Evolutionary conservation across 2,888 invertebrate genomes (phyloP).

Genomic region (Parelbella ahira): DNA sequence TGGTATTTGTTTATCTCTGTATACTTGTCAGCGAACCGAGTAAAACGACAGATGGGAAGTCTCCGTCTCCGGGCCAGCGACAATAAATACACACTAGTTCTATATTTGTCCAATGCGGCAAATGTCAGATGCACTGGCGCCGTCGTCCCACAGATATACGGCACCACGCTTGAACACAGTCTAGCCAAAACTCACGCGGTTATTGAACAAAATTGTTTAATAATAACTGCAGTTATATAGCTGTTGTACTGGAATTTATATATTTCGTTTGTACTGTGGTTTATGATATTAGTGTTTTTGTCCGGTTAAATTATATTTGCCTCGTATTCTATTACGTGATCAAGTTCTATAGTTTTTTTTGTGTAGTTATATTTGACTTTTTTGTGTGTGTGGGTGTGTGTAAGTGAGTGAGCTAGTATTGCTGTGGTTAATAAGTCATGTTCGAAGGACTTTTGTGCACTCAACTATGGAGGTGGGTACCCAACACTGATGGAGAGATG

Average conservation of each 20-base stretch:
- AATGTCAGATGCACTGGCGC: constrained; percentile 39
- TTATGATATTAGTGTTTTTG: no score
- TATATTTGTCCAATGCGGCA: constrained; percentile 35
- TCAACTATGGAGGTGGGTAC: constrained; percentile 38
- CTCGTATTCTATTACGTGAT: no score
- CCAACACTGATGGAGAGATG: no score
- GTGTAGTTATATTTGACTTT: no score
- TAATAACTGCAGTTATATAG: no score
- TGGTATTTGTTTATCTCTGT: constrained; percentile 7
- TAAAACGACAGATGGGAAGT: constrained; percentile 17
- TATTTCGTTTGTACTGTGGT: no score
- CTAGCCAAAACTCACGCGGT: not conserved
- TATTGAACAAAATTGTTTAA: no score
- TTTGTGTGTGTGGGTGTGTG: not conserved
- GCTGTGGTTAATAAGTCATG: constrained; percentile 32
- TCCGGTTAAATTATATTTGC: no score
- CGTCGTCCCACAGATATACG: no score
- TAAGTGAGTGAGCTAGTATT: no score
- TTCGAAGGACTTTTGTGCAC: constrained; percentile 44
- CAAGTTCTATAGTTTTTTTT: no score
- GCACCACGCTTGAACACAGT: not conserved
- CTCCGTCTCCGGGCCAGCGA: constrained; percentile 15
- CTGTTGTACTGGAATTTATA: no score
- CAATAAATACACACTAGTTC: constrained; percentile 32
- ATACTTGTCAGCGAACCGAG: constrained; percentile 7